Conservation (phyloP, 2,888 invertebrate genomes). For the Sicus ferrugineus region DNA sequence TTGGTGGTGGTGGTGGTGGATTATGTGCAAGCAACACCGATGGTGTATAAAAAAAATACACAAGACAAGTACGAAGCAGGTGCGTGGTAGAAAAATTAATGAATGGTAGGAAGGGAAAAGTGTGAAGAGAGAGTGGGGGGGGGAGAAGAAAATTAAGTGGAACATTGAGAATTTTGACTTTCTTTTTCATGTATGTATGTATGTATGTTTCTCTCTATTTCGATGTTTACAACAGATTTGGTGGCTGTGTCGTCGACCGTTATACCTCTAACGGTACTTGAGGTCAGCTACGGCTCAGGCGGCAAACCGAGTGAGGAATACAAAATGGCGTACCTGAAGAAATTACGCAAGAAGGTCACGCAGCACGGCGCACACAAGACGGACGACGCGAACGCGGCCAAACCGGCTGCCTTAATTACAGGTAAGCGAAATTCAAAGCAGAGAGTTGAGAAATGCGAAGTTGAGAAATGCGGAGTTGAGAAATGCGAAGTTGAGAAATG, state of each 20-base stretch:
- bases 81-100: slow-evolving; percentile 46
- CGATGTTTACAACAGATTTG: slow-evolving; percentile 65
- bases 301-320: slow-evolving; percentile 64
- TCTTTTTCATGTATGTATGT: slow-evolving; percentile 26
- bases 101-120: slow-evolving; percentile 14
- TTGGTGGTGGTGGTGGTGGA: slow-evolving; percentile 43
- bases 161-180: background rate
- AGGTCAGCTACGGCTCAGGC: slow-evolving; percentile 68
- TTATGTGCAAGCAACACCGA: slow-evolving; percentile 54
- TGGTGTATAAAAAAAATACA: slow-evolving; percentile 66
- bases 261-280: slow-evolving; percentile 71
- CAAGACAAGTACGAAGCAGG: slow-evolving; percentile 67
- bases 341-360: slow-evolving; percentile 61
- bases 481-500: too few species aligned
- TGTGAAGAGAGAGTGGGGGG: background rate
- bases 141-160: background rate
- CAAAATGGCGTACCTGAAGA: slow-evolving; percentile 62
- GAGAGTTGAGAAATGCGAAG: too few species aligned
- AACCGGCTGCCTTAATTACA: slow-evolving; percentile 61
- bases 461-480: too few species aligned
- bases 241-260: slow-evolving; percentile 74
- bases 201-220: slow-evolving; percentile 9
- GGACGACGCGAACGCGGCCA: slow-evolving; percentile 42
- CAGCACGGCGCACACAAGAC: slow-evolving; percentile 45
- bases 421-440: slow-evolving; percentile 45